Conservation (phyloP, 2,888 invertebrate species). For the Troglohyphantes excavatus region DNA sequence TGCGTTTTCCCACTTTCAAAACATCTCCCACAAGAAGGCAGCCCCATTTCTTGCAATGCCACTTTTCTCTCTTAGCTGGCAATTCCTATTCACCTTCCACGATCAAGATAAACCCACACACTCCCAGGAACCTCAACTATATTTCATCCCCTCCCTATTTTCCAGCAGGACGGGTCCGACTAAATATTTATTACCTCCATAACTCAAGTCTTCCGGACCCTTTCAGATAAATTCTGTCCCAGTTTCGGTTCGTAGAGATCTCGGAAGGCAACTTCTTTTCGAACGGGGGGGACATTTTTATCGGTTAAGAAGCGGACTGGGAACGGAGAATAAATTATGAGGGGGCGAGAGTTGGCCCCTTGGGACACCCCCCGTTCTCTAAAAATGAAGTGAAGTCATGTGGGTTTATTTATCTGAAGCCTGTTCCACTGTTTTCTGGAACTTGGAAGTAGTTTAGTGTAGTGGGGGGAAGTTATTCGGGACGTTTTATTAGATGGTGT, state of each 20-base stretch:
- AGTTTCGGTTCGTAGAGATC: slow-evolving; percentile 16
- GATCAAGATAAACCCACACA: background rate
- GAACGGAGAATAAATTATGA: slow-evolving; percentile 56
- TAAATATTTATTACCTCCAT: slow-evolving; percentile 62
- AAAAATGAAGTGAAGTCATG: slow-evolving; percentile 28
- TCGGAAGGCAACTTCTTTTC: background rate
- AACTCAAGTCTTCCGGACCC: slow-evolving; percentile 55
- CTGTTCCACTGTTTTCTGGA: background rate
- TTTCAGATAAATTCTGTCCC: slow-evolving; percentile 51
- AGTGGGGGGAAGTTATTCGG: background rate
- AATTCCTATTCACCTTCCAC: background rate
- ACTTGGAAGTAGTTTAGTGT: background rate
- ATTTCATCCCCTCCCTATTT: slow-evolving; percentile 18
- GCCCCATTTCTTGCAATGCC: background rate
- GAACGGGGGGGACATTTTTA: slow-evolving; percentile 51
- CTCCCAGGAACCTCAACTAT: background rate
- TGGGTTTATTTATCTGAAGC: slow-evolving; percentile 27
- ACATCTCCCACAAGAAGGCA: background rate
- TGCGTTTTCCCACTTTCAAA: too few relatives aligned
- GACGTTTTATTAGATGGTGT: background rate
- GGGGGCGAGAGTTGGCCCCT: slow-evolving; percentile 48
- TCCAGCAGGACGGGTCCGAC: slow-evolving; percentile 25
- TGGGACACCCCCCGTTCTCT: slow-evolving; percentile 19
- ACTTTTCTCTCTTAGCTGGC: background rate
- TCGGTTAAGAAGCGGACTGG: slow-evolving; percentile 62